Evolutionary conservation across 2,113 vertebrate species (phyloP).

Genomic region (Microtus oregoni): DNA sequence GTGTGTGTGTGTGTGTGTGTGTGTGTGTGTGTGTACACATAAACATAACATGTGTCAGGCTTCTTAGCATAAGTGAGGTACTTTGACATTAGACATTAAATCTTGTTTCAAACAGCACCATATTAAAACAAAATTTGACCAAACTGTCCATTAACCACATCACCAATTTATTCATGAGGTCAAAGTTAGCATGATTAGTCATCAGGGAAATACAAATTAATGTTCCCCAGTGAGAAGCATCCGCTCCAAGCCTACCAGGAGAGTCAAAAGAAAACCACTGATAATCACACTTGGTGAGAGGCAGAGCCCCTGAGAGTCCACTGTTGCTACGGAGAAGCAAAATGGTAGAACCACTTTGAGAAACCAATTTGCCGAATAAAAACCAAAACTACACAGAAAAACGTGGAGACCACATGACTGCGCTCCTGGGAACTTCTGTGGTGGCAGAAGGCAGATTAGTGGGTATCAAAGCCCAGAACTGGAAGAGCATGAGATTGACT

Average conservation of each 20-base stretch:
- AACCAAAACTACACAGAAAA: not conserved
- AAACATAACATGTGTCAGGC: not conserved
- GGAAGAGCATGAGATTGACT: not conserved
- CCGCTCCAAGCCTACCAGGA: not conserved
- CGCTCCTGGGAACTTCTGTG: not conserved
- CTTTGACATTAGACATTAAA: not conserved
- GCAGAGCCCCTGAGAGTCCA: not conserved
- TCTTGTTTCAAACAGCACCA: not conserved
- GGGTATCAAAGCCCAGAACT: not conserved
- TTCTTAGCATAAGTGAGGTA: not conserved
- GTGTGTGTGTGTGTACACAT: not conserved
- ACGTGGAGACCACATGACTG: not conserved
- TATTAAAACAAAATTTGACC: not conserved
- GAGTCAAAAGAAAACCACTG: not conserved
- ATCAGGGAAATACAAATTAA: not conserved
- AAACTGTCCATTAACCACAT: not conserved
- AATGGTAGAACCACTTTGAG: not conserved
- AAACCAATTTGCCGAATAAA: not conserved
- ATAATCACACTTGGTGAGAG: not conserved
- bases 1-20: too few species aligned
- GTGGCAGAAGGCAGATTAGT: not conserved
- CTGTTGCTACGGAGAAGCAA: not conserved
- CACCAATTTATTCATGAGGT: not conserved
- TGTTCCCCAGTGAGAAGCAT: too few species aligned
- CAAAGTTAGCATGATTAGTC: not conserved